Evolutionary conservation across 1,140 invertebrate species (phyloP).

Genomic region (Tyrophagus putrescentiae): DNA sequence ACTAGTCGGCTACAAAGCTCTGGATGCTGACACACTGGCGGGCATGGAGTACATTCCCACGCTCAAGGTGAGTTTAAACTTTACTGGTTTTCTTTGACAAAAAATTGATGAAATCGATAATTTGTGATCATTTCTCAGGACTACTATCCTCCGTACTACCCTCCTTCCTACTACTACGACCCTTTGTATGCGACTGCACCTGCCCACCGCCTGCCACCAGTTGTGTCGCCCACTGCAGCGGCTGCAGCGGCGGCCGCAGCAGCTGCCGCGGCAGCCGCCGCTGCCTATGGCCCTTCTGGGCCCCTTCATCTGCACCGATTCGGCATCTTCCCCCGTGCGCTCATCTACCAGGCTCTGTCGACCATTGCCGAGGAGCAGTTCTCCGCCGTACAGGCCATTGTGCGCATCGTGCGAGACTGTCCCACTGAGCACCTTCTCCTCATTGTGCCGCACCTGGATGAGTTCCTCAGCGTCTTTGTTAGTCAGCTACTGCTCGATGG

Average conservation of each 20-base stretch:
- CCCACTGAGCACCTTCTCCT: constrained; percentile 33
- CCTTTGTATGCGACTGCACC: constrained; percentile 9
- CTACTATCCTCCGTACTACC: neutral
- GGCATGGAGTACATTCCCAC: constrained; percentile 11
- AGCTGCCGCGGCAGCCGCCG: neutral
- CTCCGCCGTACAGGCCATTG: constrained; percentile 13
- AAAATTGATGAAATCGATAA: neutral
- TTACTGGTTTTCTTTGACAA: neutral
- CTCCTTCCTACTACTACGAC: neutral
- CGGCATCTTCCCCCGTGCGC: constrained; percentile 19
- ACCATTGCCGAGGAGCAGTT: neutral
- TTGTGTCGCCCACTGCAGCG: constrained; percentile 1
- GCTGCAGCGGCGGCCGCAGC: neutral
- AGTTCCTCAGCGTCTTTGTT: constrained; percentile 44
- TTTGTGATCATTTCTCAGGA: constrained; percentile 1
- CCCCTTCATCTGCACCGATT: constrained; percentile 6
- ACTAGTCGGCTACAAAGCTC: neutral
- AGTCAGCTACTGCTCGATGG: constrained; percentile 36
- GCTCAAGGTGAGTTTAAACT: constrained; percentile 4
- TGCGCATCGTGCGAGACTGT: constrained; percentile 15
- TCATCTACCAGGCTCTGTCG: neutral
- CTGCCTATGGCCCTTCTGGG: too few relatives aligned
- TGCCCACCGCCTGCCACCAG: neutral
- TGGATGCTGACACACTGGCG: constrained; percentile 14
- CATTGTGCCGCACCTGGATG: constrained; percentile 45